Percentiles rank a stretch among this genome's conserved stretches.
phyloP scores from a whole-genome alignment of 2,888 invertebrate species.

The Lepidonotus clava region DNA sequence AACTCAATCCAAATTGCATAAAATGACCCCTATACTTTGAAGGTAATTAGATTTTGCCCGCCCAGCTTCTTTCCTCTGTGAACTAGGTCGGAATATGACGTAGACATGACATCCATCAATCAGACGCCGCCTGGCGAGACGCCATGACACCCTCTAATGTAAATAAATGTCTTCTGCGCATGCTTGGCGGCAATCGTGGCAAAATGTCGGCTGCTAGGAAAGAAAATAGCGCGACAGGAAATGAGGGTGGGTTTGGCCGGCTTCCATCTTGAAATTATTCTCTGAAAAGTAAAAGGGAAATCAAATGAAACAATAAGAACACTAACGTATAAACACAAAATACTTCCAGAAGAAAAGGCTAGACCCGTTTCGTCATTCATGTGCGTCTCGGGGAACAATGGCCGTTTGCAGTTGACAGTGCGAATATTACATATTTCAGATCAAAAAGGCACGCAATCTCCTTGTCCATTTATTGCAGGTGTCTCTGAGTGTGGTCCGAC shows the following conservation, averaged over 20 bases:
- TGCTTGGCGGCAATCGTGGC: constrained; percentile 30
- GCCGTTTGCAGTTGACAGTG: constrained; percentile 36
- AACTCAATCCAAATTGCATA: constrained; percentile 46
- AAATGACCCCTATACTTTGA: constrained; percentile 54
- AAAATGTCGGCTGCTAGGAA: constrained; percentile 16
- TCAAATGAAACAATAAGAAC: neutral
- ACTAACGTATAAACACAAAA: neutral
- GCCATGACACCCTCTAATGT: constrained; percentile 42
- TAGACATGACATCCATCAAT: constrained; percentile 46
- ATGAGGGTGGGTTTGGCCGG: constrained; percentile 20
- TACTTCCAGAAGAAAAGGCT: neutral
- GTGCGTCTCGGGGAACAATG: constrained; percentile 14
- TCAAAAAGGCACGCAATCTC: constrained; percentile 52
- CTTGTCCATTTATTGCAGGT: constrained; percentile 50
- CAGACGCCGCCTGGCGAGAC: constrained; percentile 24
- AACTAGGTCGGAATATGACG: constrained; percentile 40
- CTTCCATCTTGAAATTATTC: constrained; percentile 11
- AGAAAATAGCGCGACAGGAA: constrained; percentile 7
- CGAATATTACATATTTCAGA: constrained; percentile 54
- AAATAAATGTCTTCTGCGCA: constrained; percentile 31
- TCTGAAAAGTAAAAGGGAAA: neutral
- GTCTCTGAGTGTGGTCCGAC: constrained; percentile 27
- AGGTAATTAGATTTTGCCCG: constrained; percentile 48
- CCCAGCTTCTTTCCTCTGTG: neutral
- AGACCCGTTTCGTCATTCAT: too few species aligned